Base-by-base conservation (phyloP, 2,888 invertebrate genomes). In the Yponomeuta cagnagella region DNA sequence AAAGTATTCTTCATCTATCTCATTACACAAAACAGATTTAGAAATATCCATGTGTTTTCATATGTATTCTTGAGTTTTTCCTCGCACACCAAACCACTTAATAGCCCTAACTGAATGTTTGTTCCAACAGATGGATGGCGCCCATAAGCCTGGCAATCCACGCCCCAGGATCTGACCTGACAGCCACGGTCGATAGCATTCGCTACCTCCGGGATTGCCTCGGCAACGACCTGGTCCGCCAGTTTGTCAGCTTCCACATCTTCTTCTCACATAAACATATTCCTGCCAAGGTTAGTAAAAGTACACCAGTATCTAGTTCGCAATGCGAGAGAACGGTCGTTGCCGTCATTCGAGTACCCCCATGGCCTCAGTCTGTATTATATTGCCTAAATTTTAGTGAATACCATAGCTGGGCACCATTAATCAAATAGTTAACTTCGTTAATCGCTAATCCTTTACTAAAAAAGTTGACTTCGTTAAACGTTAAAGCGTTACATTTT, bases 181-280 rank as follows among this genome's bases (percentile, higher is more conserved):
- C 93, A 71, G 94, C 95, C 37, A 96, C 97, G 0, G 86, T 97
- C 75, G 94, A 96, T 80, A 94, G 96, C 80, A 96, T 98, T 82
- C 94, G 95, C 76, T 97, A 96, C 86, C 93, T 97, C 73, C 94
- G 97, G 72, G 95, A 95, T 81, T 98, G 98, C 85, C 91, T 93
- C 74, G 94, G 94, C 31, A 93, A 93, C 74, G 94, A 95, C 68
- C 93, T 97, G 77, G 94, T 98, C 76, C 93, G 94, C 71, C 94
- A 96, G 80, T 95, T 93, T 82, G 97, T 96, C 85, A 97, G 97
- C 74, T 98, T 98, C 93, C 98, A 98, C 85, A 85, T 98, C 71
- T 97, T 97, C 90, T 98, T 97, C 90, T 96, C 96, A 79, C 95
- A 95, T 80, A 96, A 96, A 81, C 96, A 97, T 88, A 95, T 97